These are phyloP conservation scores for Phataginus tetradactyla DNA, from an alignment of 2,797 vertebrate genomes.

Conservation along the genomic window DNA sequence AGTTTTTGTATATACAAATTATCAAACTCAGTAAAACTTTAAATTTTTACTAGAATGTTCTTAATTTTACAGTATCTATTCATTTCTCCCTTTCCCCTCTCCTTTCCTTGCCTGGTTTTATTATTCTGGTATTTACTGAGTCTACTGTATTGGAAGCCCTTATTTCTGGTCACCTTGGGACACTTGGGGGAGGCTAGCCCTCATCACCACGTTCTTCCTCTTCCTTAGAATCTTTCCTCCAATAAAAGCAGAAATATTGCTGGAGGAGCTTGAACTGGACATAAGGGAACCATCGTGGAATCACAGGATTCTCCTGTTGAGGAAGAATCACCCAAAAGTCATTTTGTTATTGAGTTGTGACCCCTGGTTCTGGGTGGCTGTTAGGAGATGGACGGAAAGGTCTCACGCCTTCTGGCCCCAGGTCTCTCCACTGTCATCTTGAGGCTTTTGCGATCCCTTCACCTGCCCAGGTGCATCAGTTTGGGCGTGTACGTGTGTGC, in stretches of 20 bases:
- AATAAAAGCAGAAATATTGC: neutral
- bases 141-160: neutral
- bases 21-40: neutral
- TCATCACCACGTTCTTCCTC: neutral
- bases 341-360: conserved; percentile 1
- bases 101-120: neutral
- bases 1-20: neutral
- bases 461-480: neutral
- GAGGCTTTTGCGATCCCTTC: neutral
- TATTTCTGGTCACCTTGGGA: neutral
- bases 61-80: neutral
- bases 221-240: neutral
- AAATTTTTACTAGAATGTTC: neutral
- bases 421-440: neutral
- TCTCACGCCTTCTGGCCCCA: neutral
- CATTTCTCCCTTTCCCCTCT: neutral
- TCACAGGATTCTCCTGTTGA: neutral
- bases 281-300: neutral
- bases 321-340: neutral
- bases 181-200: neutral
- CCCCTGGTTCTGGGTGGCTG: neutral
- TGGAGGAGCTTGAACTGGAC: neutral
- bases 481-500: neutral
- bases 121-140: neutral
- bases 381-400: neutral